Base-by-base conservation (phyloP, 2,113 vertebrate species). In the Psephotus haematonotus region DNA sequence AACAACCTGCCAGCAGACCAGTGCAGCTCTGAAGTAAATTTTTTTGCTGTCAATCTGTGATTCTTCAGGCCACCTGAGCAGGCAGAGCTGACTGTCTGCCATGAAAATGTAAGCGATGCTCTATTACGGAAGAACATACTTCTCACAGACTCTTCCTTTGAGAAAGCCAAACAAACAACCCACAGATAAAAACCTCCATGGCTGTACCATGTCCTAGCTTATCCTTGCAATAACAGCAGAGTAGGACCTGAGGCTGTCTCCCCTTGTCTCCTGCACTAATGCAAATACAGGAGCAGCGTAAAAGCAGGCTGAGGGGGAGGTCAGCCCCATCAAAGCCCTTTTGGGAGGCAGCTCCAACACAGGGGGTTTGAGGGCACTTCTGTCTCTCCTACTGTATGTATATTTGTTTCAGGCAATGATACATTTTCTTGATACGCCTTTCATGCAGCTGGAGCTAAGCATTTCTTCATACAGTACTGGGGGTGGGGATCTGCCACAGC, bases 151-250 rank as follows among this genome's bases (percentile, higher is more conserved):
- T 88, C 64, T 78, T 71, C 79, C 75, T 94, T 91, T 9, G 11
- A 80, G 50, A 92, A 93, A 88, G 82, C 67, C 85, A 93, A 90
- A 77, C 64, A 94, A 96, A 92, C 65, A 93, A 82, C 46, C 28
- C 11, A 68, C 80, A 92, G 60, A 90, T 79, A 93, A 93, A 87
- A 90, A 13, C n/a, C 50, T 81, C 64, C 43, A 77, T 43, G 63
- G 60, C 39, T 78, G 20, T 86, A 90, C 43, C 77, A 64, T 78
- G 72, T 77, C 75, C 64, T 59, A 50, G 50, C 35, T 92, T 63
- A 82, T 70, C 81, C 46, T 50, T 69, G 59, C 62, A 94, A 90
- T 80, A 88, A 80, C 71, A 86, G 35, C 10, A 79, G 63, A 64
- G 76, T 1, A 23, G 22, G 50, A 77, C 78, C 75, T 53, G 53